phyloP scores from a whole-genome alignment of 2,888 invertebrate genomes.

The Calameuta idolon region DNA sequence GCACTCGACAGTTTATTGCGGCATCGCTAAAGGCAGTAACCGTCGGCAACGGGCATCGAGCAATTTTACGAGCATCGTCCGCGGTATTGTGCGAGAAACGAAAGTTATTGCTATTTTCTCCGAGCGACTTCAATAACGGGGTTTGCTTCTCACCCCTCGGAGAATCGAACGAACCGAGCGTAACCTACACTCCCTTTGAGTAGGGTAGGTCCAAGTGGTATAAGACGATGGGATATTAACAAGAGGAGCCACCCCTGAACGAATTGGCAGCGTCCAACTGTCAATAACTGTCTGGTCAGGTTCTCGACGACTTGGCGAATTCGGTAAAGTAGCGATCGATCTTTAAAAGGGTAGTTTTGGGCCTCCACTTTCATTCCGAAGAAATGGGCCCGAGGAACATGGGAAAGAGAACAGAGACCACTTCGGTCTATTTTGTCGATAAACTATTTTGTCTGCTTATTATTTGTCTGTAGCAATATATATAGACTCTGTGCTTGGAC shows the following conservation, averaged over 20 bases:
- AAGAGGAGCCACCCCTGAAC: not conserved
- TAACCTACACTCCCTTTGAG: not conserved
- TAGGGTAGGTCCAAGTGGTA: not conserved
- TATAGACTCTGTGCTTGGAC: not conserved
- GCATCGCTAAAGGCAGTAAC: slow-evolving; percentile 8
- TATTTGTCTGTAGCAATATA: no score
- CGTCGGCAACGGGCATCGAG: not conserved
- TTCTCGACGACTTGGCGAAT: not conserved
- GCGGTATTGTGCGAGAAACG: slow-evolving; percentile 19
- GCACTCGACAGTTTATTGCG: slow-evolving; percentile 1
- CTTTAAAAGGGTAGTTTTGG: no score
- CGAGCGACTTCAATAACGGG: slow-evolving; percentile 19
- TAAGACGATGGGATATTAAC: not conserved
- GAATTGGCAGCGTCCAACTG: slow-evolving; percentile 27
- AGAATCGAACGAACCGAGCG: slow-evolving; percentile 3
- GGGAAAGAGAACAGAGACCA: no score
- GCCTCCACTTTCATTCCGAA: not conserved
- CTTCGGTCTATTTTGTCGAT: no score
- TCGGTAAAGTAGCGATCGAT: no score
- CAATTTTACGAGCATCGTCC: slow-evolving; percentile 11
- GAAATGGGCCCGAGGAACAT: not conserved
- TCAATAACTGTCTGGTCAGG: slow-evolving; percentile 30
- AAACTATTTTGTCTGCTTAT: no score
- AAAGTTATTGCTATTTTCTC: slow-evolving; percentile 39
- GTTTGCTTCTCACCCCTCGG: slow-evolving; percentile 12